These are phyloP conservation scores for Porites divaricata DNA, from an alignment of 92 coral and sea anemone species.

Conservation along the genomic window DNA sequence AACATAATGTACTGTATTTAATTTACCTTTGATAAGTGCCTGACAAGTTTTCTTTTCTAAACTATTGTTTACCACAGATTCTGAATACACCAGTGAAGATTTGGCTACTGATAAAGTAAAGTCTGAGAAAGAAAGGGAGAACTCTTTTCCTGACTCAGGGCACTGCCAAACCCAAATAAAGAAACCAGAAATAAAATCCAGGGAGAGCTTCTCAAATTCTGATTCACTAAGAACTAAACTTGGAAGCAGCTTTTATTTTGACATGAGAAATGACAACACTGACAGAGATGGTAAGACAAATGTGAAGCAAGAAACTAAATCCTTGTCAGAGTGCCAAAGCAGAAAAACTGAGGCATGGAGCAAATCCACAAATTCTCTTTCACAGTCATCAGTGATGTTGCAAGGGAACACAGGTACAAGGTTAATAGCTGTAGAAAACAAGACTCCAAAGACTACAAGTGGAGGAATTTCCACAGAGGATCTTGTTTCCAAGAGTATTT, in stretches of 20 bases:
- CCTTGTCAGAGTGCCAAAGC: neutral
- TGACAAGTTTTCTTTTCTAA: neutral
- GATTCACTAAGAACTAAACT: constrained; percentile 2
- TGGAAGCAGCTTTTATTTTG: constrained; percentile 28
- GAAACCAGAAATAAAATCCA: neutral
- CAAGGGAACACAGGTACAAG: constrained; percentile 9
- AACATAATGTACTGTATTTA: no score
- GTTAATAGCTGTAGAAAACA: constrained; percentile 9
- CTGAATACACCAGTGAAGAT: constrained; percentile 62
- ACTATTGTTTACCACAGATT: constrained; percentile 45
- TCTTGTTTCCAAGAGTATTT: constrained; percentile 84
- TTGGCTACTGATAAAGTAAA: neutral
- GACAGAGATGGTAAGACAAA: neutral
- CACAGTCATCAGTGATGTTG: constrained; percentile 2
- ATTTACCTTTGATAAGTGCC: neutral
- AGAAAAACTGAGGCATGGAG: constrained; percentile 13
- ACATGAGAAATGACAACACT: neutral
- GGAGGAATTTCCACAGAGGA: constrained; percentile 61
- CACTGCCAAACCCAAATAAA: neutral
- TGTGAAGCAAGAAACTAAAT: neutral
- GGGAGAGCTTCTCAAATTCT: constrained; percentile 1
- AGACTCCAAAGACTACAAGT: constrained; percentile 1
- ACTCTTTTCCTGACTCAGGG: neutral
- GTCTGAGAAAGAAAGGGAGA: neutral
- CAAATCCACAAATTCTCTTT: neutral